These are phyloP conservation scores for Alligator mississippiensis DNA, from an alignment of 2,113 vertebrate species.

Conservation along the genomic window DNA sequence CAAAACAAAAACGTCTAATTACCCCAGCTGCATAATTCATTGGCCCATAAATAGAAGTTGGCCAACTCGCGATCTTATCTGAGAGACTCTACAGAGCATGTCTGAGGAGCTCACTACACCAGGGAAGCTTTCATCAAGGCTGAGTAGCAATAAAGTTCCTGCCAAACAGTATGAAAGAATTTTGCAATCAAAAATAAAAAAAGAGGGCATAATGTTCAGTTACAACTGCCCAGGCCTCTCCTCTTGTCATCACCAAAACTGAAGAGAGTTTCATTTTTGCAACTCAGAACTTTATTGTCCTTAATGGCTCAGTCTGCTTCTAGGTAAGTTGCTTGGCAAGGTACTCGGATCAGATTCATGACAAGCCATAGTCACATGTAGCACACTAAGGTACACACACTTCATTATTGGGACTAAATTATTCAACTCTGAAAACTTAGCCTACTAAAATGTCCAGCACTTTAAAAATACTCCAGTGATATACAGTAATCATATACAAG, in stretches of 20 bases:
- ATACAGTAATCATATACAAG: neutral
- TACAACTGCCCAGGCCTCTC: neutral
- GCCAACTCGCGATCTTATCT: slow-evolving; percentile 46
- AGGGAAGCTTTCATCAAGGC: neutral
- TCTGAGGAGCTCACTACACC: neutral
- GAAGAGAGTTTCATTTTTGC: neutral
- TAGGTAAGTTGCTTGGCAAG: neutral
- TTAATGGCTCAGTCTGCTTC: neutral
- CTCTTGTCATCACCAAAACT: neutral
- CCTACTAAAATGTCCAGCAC: neutral
- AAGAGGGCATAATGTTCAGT: neutral
- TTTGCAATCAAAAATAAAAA: neutral
- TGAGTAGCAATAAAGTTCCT: neutral
- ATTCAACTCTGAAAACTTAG: neutral
- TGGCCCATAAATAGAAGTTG: neutral
- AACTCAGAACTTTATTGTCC: neutral
- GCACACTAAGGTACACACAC: neutral
- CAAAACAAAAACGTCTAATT: slow-evolving; percentile 63
- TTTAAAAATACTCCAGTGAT: neutral
- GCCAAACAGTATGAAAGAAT: neutral
- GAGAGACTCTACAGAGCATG: neutral
- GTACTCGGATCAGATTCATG: neutral
- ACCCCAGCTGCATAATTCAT: slow-evolving; percentile 44
- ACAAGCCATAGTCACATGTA: neutral
- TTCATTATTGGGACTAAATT: neutral